Evolutionary conservation across 2,888 invertebrate genomes (phyloP).

Genomic region (Cephus nigrinus): DNA sequence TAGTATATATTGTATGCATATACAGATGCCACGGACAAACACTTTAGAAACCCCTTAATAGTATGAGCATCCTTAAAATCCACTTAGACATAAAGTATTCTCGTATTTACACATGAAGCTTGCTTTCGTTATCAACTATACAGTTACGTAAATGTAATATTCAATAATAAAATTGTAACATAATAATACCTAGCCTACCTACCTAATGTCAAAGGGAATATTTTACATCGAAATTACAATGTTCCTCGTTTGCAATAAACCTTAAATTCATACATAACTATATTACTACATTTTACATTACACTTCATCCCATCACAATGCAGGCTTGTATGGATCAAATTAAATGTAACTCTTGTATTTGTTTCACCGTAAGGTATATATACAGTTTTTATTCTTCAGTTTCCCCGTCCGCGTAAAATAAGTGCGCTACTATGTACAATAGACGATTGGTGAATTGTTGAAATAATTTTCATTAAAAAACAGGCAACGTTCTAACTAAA

Average conservation of each 20-base stretch:
- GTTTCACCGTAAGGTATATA: constrained; percentile 28
- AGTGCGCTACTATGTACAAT: constrained; percentile 59
- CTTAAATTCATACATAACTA: constrained; percentile 13
- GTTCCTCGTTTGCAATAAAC: constrained; percentile 19
- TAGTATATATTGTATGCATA: too few relatives aligned
- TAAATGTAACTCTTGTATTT: constrained; percentile 36
- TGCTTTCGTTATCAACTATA: constrained; percentile 57
- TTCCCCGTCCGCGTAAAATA: constrained; percentile 50
- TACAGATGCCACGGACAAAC: constrained; percentile 34
- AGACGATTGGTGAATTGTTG: constrained; percentile 37
- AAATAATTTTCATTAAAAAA: constrained; percentile 42
- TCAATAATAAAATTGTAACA: constrained; percentile 63
- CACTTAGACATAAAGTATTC: constrained; percentile 52
- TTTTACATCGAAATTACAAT: constrained; percentile 65
- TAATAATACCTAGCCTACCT: constrained; percentile 61
- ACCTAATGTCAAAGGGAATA: constrained; percentile 60
- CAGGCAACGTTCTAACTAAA: constrained; percentile 45
- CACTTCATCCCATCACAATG: constrained; percentile 54
- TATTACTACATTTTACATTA: constrained; percentile 55
- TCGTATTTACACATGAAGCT: constrained; percentile 60
- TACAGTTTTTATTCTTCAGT: constrained; percentile 23
- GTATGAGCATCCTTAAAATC: constrained; percentile 54
- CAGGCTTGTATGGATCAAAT: constrained; percentile 48
- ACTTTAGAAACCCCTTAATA: constrained; percentile 58
- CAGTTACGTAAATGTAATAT: constrained; percentile 63